Evolutionary conservation across 2,888 invertebrate genomes (phyloP), one percentile per base, ranked within the genome.

Genomic region (Rapana venosa): DNA sequence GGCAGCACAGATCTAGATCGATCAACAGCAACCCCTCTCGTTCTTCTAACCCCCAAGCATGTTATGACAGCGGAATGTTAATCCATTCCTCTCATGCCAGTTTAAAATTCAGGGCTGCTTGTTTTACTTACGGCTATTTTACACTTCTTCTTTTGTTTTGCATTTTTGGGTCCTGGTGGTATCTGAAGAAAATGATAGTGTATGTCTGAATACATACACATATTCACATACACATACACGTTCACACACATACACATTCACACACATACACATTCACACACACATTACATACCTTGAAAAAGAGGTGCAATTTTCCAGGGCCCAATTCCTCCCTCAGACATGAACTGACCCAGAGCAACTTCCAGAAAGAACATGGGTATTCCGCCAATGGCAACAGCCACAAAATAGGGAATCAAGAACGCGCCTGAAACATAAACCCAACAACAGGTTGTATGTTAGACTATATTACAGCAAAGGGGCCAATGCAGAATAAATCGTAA

Each of bases 361-460:
- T 99, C 99, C 98, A 98, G 98, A 96, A 98, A 98, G 90, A 99
- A 97, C 97, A 98, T 97, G 56, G 99, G 99, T 92, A 98, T 97
- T 91, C 98, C 98, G 96, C 98, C 98, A 93, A 98, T 97, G 94
- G 98, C 95, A 96, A 98, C 97, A 96, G 98, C 98, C 96, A 98
- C 97, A 96, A 98, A 98, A 97, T 99, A 99, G 92, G 98, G 98
- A 96, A 98, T 98, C 95, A 99, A 97, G 97, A 99, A 99, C 92
- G 98, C 98, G 95, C 98, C 95, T 95, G 93, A 36, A 83, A 83
- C 47, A 47, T 47, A 47, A 2, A 47, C 47, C 47, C 2, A 47
- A 47, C 2, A 47, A 77, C 4, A 77, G 30, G 30, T 77, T 47
- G 47, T 47, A 47, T 47, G n/a, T n/a, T n/a, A 15, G 15, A 8